Base-by-base conservation (phyloP, 1,140 invertebrate genomes). In the Steinernema feltiae region DNA sequence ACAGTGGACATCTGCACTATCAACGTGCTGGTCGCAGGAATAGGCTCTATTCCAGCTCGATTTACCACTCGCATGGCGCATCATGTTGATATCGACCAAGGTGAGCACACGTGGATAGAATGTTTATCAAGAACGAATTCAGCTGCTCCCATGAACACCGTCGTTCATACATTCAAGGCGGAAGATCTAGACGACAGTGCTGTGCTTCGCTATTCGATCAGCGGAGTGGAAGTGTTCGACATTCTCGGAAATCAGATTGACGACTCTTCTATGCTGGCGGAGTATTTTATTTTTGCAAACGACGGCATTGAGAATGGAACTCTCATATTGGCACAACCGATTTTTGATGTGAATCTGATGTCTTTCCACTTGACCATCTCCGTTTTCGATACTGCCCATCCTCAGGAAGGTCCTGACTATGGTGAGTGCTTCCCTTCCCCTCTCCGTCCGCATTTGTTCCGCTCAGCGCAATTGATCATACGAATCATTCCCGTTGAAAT, bases 271-370 rank as follows among this genome's bases (percentile, higher is more conserved):
- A 27, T 63, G 53, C 24, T 63, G 15, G 53, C 53, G 53, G 53
- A 63, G 53, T 63, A 63, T 27, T 63, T 63, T 63, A 21, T 27
- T 3, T 63, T 63, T 27, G 53, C 53, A 3, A 63, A 63, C 53
- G 53, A 63, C 2, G 53, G 53, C 24, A 27, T 63, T 21, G 7
- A 63, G 24, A 27, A 63, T 21, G 53, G 53, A 27, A 15, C 53
- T 3, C 24, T 63, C 15, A 27, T 63, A 7, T 63, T 63, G 24
- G 12, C 24, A 27, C 53, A 63, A 27, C 53, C 53, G 12, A 63
- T 63, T 3, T 63, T 63, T 27, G 53, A 63, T 27, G 53, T 63
- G 7, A 63, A 63, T 63, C 53, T 63, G 15, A 63, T 63, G 53
- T 12, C 24, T 3, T 63, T 63, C 53, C 53, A 63, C 24, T 27